Evolutionary conservation across 2,113 vertebrate genomes (phyloP).

Genomic region (Oncorhynchus clarkii): DNA sequence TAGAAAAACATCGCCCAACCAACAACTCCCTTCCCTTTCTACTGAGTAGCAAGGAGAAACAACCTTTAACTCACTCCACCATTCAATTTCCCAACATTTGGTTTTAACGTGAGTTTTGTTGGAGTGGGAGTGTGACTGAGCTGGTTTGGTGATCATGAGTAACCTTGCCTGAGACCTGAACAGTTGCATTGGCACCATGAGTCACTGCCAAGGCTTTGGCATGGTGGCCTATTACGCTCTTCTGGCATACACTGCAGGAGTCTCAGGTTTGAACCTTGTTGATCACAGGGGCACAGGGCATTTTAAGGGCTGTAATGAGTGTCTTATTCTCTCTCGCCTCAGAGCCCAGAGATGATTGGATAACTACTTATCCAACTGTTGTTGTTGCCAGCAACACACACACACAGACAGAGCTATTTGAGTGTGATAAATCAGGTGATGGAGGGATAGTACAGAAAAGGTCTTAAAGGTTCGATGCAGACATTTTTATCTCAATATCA

Average conservation of each 20-base stretch:
- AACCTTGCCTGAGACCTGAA: too few species aligned
- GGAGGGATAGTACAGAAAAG: slow-evolving; percentile 44
- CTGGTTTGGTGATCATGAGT: too few species aligned
- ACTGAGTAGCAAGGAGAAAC: slow-evolving; percentile 47
- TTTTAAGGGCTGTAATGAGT: slow-evolving; percentile 66
- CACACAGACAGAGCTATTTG: slow-evolving; percentile 23
- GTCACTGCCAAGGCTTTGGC: too few species aligned
- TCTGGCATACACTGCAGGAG: too few species aligned
- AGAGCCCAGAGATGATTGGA: slow-evolving; percentile 83
- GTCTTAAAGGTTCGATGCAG: slow-evolving; percentile 23
- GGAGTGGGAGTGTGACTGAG: background rate
- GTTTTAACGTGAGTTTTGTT: slow-evolving; percentile 43
- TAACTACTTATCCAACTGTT: slow-evolving; percentile 80
- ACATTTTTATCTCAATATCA: too few species aligned
- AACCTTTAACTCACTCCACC: slow-evolving; percentile 51
- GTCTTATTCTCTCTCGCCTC: slow-evolving; percentile 58
- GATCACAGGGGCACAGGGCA: slow-evolving; percentile 43
- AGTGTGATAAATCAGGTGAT: slow-evolving; percentile 47
- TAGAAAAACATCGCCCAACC: slow-evolving; percentile 50
- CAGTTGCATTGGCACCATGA: too few species aligned
- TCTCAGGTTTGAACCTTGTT: background rate
- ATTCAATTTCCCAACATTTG: slow-evolving; percentile 22
- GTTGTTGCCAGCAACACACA: slow-evolving; percentile 80
- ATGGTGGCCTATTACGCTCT: too few species aligned
- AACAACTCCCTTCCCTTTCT: background rate